Percentiles rank a stretch among this genome's conserved stretches.
Evolutionary conservation across 2,888 invertebrate species (phyloP).

Genomic region (Electrophaes corylata): DNA sequence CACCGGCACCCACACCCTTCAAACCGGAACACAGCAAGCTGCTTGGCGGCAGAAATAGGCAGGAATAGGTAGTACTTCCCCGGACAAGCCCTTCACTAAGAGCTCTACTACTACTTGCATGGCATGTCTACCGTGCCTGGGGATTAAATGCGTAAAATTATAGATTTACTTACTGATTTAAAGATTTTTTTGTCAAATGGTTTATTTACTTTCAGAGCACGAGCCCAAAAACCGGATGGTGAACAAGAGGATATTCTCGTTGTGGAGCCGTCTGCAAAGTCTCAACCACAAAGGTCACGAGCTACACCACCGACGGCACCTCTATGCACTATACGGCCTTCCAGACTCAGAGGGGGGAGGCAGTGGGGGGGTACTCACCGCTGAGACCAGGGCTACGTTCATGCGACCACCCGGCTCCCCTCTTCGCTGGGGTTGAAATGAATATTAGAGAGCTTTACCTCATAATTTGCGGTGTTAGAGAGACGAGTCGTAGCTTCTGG

Average conservation of each 20-base stretch:
- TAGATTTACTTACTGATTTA: neutral
- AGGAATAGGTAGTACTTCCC: neutral
- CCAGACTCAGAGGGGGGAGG: slow-evolving; percentile 62
- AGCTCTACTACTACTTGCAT: too few species aligned
- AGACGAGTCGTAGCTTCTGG: slow-evolving; percentile 21
- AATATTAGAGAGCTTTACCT: slow-evolving; percentile 28
- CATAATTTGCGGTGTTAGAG: slow-evolving; percentile 26
- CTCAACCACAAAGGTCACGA: slow-evolving; percentile 75
- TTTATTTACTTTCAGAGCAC: slow-evolving; percentile 51
- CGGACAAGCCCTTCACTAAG: too few species aligned
- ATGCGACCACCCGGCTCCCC: slow-evolving; percentile 78
- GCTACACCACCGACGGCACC: slow-evolving; percentile 70
- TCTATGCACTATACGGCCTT: slow-evolving; percentile 70
- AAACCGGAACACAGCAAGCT: too few species aligned
- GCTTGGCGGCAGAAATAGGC: too few species aligned
- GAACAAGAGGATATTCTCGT: slow-evolving; percentile 72
- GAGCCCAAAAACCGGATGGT: slow-evolving; percentile 55
- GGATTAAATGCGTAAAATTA: neutral
- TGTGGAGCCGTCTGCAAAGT: slow-evolving; percentile 76
- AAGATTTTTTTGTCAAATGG: neutral
- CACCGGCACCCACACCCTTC: too few species aligned
- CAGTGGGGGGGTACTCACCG: slow-evolving; percentile 61
- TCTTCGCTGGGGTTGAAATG: slow-evolving; percentile 73
- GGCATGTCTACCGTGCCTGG: too few species aligned
- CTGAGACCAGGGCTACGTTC: slow-evolving; percentile 70